Evolutionary conservation across 2,888 invertebrate species (phyloP).

Genomic region (Cheilosia scutellata): DNA sequence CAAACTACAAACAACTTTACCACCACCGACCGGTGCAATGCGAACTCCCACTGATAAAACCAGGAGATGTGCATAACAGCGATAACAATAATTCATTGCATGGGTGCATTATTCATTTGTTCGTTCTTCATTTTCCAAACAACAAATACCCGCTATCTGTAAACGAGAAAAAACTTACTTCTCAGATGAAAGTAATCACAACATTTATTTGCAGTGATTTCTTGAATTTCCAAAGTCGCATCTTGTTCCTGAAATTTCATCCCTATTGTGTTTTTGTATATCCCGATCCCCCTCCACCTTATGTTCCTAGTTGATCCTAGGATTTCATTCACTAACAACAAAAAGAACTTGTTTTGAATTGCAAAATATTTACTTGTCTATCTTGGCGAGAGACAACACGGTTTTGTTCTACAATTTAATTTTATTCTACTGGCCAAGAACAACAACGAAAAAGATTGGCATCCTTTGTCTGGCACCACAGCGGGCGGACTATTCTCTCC

Average conservation of each 20-base stretch:
- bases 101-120: neutral
- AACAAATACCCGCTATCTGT: neutral
- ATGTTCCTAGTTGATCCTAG: neutral
- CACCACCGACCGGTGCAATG: no score
- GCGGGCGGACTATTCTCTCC: neutral
- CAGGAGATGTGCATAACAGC: no score
- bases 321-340: neutral
- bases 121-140: neutral
- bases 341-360: conserved; percentile 12
- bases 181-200: conserved; percentile 13
- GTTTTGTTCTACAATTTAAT: conserved; percentile 1
- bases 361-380: conserved; percentile 23
- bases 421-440: conserved; percentile 11
- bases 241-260: neutral
- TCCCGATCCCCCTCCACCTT: neutral
- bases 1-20: no score
- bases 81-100: no score
- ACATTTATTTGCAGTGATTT: conserved; percentile 14
- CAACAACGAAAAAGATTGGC: conserved; percentile 6
- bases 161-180: neutral
- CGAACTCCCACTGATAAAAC: no score
- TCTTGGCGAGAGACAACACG: neutral
- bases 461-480: conserved; percentile 1
- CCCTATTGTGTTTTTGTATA: conserved; percentile 1
- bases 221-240: conserved; percentile 5